These are phyloP conservation scores for Amiota minor DNA, from an alignment of 2,888 invertebrate species.

Conservation along the genomic window DNA sequence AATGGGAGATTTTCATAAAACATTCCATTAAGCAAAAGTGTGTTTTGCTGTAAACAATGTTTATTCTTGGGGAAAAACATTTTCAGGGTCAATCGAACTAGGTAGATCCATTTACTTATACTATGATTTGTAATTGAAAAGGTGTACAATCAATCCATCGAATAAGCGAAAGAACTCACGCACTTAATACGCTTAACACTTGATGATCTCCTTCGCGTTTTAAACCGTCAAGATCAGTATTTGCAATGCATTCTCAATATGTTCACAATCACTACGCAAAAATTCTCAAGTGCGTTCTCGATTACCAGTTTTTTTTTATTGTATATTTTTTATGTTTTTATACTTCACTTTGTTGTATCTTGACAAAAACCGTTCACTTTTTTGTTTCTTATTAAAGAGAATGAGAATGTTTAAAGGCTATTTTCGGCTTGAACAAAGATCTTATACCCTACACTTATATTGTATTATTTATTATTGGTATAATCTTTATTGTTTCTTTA, in stretches of 20 bases:
- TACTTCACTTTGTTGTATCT: no score
- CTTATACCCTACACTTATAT: no score
- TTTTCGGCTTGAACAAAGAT: no score
- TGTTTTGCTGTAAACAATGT: not conserved
- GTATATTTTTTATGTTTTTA: no score
- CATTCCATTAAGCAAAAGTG: no score
- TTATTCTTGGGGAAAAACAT: conserved; percentile 47
- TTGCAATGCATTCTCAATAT: conserved; percentile 11
- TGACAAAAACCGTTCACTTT: no score
- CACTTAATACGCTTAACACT: not conserved
- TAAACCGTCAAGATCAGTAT: conserved; percentile 8
- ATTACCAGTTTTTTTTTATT: conserved; percentile 51
- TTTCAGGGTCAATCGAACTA: conserved; percentile 51
- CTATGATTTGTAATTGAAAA: not conserved
- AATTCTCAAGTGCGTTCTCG: conserved; percentile 49
- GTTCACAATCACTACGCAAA: conserved; percentile 6
- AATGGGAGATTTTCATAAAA: not conserved
- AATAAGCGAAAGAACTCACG: not conserved
- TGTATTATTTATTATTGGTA: no score
- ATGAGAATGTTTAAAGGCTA: no score
- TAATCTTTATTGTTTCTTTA: no score
- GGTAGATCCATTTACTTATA: not conserved
- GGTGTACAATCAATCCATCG: not conserved
- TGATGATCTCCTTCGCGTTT: conserved; percentile 1
- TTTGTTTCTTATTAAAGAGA: no score